phyloP scores from a whole-genome alignment of 2,888 invertebrate genomes.

The Helicoverpa assulta region DNA sequence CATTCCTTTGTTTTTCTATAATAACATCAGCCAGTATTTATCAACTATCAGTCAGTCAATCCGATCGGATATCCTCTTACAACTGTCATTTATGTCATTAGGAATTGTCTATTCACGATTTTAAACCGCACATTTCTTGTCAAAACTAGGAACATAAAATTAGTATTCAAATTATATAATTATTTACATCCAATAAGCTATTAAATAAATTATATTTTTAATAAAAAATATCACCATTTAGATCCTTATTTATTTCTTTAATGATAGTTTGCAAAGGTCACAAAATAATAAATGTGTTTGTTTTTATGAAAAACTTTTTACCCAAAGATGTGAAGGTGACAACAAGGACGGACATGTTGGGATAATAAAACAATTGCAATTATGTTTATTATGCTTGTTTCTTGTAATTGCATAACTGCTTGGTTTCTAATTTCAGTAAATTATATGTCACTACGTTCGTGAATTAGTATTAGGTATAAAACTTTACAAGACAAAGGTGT shows the following conservation, averaged over 20 bases:
- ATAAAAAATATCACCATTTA: not conserved
- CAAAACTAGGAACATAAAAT: not conserved
- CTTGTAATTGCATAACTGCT: conserved; percentile 1
- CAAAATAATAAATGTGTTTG: not conserved
- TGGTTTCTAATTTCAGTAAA: conserved; percentile 21
- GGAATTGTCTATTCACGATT: no score
- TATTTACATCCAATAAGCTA: not conserved
- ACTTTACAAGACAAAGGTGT: no score
- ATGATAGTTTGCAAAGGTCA: not conserved
- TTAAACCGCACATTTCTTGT: no score
- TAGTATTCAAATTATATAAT: not conserved
- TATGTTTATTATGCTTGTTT: conserved; percentile 2
- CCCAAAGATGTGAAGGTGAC: conserved; percentile 14
- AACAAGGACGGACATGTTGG: conserved; percentile 25
- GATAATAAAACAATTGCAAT: conserved; percentile 20
- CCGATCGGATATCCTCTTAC: not conserved
- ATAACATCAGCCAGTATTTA: conserved; percentile 32
- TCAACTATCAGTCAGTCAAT: not conserved
- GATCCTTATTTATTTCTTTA: not conserved
- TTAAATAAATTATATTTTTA: not conserved
- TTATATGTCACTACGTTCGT: conserved; percentile 1
- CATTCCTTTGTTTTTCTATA: conserved; percentile 38
- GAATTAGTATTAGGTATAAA: conserved; percentile 3
- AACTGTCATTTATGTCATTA: not conserved
- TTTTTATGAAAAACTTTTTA: not conserved